phyloP scores from a whole-genome alignment of 2,797 vertebrate genomes.

The Platyrinchus mystaceus region DNA sequence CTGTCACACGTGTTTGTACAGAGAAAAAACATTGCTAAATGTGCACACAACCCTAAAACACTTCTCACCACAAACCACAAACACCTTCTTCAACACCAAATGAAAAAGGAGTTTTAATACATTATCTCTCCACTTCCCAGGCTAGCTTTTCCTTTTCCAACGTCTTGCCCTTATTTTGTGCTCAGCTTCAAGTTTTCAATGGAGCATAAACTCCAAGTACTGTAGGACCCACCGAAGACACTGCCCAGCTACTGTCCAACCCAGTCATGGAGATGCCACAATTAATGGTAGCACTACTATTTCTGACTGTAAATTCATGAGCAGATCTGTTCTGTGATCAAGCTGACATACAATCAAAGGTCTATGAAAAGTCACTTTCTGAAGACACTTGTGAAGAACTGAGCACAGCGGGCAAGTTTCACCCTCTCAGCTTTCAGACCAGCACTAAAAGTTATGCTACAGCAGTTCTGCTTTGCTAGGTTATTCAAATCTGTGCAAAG shows the following conservation, averaged over 20 bases:
- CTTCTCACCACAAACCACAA: slow-evolving; percentile 26
- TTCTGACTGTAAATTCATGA: not conserved
- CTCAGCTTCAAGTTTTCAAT: not conserved
- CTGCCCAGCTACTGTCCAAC: not conserved
- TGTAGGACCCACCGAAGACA: not conserved
- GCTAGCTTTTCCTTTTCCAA: not conserved
- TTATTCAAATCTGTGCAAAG: not conserved
- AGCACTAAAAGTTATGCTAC: not conserved
- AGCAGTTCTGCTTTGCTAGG: not conserved
- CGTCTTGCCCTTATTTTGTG: not conserved
- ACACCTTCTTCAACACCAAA: not conserved
- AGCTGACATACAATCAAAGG: not conserved
- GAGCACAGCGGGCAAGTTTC: not conserved
- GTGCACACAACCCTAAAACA: not conserved
- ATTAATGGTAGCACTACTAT: not conserved
- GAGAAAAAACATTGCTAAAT: not conserved
- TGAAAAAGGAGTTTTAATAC: not conserved
- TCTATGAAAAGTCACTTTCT: not conserved
- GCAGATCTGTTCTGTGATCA: not conserved
- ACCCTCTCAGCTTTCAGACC: not conserved
- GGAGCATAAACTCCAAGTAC: not conserved
- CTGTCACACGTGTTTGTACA: not conserved
- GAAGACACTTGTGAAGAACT: not conserved
- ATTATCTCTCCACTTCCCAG: not conserved
- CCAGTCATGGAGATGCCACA: not conserved